Conservation (phyloP, 1,140 invertebrate genomes). For the Caenorhabditis remanei region DNA sequence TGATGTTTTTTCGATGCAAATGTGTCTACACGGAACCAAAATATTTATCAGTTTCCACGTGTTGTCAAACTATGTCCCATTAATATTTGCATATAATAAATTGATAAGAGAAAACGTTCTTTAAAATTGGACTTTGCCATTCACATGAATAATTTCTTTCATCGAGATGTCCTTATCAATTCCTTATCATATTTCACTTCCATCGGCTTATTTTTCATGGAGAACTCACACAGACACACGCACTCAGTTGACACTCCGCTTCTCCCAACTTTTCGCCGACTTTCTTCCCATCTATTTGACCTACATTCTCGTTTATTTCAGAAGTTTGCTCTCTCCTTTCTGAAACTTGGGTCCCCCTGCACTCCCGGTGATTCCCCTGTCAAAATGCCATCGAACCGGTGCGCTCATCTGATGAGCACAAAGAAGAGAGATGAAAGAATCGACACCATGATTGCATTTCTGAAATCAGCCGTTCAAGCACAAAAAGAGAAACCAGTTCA, state of each 20-base stretch:
- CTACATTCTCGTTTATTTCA: background rate
- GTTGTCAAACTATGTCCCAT: slow-evolving; percentile 6
- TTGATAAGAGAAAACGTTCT: slow-evolving; percentile 42
- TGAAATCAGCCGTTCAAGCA: slow-evolving; percentile 68
- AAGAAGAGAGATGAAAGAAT: slow-evolving; percentile 71
- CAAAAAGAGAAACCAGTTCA: slow-evolving; percentile 60
- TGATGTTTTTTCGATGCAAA: background rate
- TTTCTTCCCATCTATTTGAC: slow-evolving; percentile 24
- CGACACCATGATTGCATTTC: slow-evolving; percentile 68
- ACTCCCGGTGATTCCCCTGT: background rate
- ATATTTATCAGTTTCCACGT: slow-evolving; percentile 15
- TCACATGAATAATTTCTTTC: slow-evolving; percentile 49
- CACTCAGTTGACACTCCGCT: background rate
- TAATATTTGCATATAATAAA: background rate
- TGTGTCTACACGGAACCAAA: slow-evolving; percentile 1
- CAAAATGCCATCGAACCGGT: slow-evolving; percentile 65
- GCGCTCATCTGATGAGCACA: slow-evolving; percentile 69
- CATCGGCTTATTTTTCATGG: slow-evolving; percentile 53
- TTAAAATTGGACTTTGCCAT: slow-evolving; percentile 36
- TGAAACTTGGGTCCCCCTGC: slow-evolving; percentile 42
- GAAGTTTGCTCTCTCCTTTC: background rate
- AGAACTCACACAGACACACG: background rate
- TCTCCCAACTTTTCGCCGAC: background rate
- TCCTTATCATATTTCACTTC: slow-evolving; percentile 26
- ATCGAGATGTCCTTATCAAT: slow-evolving; percentile 16